Base-by-base conservation (phyloP, 2,888 invertebrate genomes). In the Bibio marci region DNA sequence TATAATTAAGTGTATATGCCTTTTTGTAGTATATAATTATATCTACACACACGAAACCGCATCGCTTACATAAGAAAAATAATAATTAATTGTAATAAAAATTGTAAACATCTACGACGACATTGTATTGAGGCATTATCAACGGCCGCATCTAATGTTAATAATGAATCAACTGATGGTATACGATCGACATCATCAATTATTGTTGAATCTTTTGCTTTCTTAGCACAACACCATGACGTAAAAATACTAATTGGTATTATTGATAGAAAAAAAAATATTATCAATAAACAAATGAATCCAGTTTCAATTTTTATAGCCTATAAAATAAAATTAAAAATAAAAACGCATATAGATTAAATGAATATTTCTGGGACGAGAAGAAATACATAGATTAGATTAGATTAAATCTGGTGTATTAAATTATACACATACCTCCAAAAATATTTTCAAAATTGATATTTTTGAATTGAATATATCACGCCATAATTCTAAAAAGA, bases 221-320 rank as follows among this genome's bases (percentile, higher is more conserved):
- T 32, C 5, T 27, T 33, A 2, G 37, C 50, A 40, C 59, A 61
- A 44, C 59, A 57, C 62, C 62, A 64, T 42, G 71, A 66, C 46
- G 77, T 58, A 40, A 76, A 66, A 39, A 68, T 70, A 38, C 70
- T 63, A 36, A 80, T 71, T 49, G 78, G 71, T 42, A 76, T 65
- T 47, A 77, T 62, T 25, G 77, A 72, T 46, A 79, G 62, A 50
- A 76, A 64, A 37, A 71, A 64, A 47, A 76, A 74, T 34, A 73
- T 56, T 44, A 71, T 67, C 52, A 78, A 66, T 48, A 73, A 63
- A 13, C 66, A 69, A 43, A 80, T 64, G 54, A 80, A 77, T 30
- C 73, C 74, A 12, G 74, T 73, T 55, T 80, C 80, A 52, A 78
- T 66, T 61, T 73, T 73, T 50, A 80, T 65, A 36, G 76, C 72